Evolutionary conservation across 2,797 vertebrate species (phyloP), one percentile per base, ranked within the genome.

Genomic region (Parauchenoglanis punctatus): DNA sequence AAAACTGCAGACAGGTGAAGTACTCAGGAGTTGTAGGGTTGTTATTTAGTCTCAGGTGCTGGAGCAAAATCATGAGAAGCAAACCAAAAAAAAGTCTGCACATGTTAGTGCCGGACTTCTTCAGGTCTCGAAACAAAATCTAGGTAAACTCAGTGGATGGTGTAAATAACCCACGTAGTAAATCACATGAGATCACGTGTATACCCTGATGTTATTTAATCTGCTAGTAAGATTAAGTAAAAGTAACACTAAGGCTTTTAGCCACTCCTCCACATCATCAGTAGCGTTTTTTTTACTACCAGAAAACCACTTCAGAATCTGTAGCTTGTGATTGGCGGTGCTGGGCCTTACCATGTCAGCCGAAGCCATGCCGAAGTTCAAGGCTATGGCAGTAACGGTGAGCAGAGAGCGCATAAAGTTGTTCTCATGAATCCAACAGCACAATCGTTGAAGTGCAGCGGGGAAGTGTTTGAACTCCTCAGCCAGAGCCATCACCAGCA

Each of bases 351-450:
- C 96, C 93, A 95, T 95, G 91, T 96, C 94, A 59, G 91, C 91
- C 3, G 93, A 94, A 56, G 92, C 94, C 87, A 96, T 86, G 86
- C 90, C 90, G 56, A 96, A 95, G 91, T 96, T 96, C 83, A 95
- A 89, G 78, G 90, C 11, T 13, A 96, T 93, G 59, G 95, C 95
- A 0, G 93, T 87, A 15, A 96, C 85, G 4, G 95, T 96, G 89
- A 96, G 93, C 35, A 96, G 80, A 90, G 93, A 96, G 28, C 95
- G 93, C 81, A 95, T 93, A 3, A 91, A 92, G 93, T 96, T 96
- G 93, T 96, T 95, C 87, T 96, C 95, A 18, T 96, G 95, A 86
- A 96, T 94, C 94, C 94, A 95, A 89, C 95, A 95, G 90, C 95
- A 96, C 54, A 95, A 68, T 2, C 94, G 88, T 90, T 95, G 95